Conservation (phyloP, 2,888 invertebrate genomes). For the Drosophila meridiana region DNA sequence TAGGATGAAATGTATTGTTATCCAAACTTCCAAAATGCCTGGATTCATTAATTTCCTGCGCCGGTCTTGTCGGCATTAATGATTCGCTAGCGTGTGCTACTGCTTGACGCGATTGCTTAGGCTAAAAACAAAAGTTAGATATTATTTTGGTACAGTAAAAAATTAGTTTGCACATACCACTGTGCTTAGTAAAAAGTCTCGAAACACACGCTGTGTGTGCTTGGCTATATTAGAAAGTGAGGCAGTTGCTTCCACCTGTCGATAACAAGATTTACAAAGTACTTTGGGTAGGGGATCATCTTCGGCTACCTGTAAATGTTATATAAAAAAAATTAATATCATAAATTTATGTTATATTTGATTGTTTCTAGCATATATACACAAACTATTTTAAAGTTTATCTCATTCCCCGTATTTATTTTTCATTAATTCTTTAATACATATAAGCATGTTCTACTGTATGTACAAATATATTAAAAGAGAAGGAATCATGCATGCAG, state of each 20-base stretch:
- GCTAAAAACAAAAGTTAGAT: conserved; percentile 38
- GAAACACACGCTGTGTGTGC: conserved; percentile 82
- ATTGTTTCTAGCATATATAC: background rate
- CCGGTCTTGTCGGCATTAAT: background rate
- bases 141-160: background rate
- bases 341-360: background rate
- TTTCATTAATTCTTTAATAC: background rate
- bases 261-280: conserved; percentile 82
- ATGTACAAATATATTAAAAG: background rate
- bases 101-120: conserved; percentile 55
- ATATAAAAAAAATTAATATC: background rate
- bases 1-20: conserved; percentile 58
- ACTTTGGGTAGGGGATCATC: conserved; percentile 82
- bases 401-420: background rate
- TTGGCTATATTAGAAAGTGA: conserved; percentile 83
- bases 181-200: conserved; percentile 77
- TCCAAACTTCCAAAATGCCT: conserved; percentile 11
- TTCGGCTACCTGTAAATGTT: conserved; percentile 72
- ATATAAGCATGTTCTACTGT: background rate
- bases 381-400: background rate
- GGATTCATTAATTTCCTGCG: conserved; percentile 8
- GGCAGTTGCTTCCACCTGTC: conserved; percentile 83
- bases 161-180: conserved; percentile 56
- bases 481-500: conserved; percentile 18
- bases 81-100: conserved; percentile 24